Evolutionary conservation across 2,797 vertebrate genomes (phyloP).

Genomic region (Sebastes oblongus): DNA sequence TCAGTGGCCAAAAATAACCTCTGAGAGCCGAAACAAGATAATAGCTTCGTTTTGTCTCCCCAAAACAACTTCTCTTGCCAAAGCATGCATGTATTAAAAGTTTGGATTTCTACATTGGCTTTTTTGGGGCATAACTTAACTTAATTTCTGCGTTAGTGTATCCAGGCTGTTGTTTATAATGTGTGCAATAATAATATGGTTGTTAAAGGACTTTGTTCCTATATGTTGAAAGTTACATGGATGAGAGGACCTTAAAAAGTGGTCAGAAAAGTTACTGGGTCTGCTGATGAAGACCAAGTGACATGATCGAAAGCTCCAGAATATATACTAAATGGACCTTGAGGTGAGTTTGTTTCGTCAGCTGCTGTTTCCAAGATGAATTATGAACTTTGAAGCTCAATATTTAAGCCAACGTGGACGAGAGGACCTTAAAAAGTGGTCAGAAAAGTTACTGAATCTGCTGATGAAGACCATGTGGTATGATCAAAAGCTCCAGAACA

Average conservation of each 20-base stretch:
- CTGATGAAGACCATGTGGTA: background rate
- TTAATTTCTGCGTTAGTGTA: background rate
- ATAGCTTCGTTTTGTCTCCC: constrained; percentile 41
- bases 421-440: background rate
- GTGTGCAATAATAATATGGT: background rate
- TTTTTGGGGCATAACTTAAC: background rate
- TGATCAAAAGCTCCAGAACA: background rate
- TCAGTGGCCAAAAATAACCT: constrained; percentile 47
- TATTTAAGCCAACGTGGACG: background rate
- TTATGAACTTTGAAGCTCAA: background rate
- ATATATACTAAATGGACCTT: background rate
- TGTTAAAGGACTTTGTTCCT: background rate
- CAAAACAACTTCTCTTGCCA: constrained; percentile 28
- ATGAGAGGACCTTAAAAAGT: no score
- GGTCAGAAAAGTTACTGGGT: no score
- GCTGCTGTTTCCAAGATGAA: background rate
- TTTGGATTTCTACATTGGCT: constrained; percentile 2
- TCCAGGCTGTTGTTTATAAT: background rate
- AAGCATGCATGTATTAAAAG: constrained; percentile 31
- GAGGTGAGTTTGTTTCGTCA: background rate
- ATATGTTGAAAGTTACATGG: background rate
- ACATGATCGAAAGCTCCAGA: background rate
- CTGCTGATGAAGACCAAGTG: background rate
- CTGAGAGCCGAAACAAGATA: constrained; percentile 45
- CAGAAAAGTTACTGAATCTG: background rate